A percentile compares a stretch with the other conserved stretches of the same genome.
Conservation (phyloP, 1,140 invertebrate genomes). For the Dendrolimus punctatus region DNA sequence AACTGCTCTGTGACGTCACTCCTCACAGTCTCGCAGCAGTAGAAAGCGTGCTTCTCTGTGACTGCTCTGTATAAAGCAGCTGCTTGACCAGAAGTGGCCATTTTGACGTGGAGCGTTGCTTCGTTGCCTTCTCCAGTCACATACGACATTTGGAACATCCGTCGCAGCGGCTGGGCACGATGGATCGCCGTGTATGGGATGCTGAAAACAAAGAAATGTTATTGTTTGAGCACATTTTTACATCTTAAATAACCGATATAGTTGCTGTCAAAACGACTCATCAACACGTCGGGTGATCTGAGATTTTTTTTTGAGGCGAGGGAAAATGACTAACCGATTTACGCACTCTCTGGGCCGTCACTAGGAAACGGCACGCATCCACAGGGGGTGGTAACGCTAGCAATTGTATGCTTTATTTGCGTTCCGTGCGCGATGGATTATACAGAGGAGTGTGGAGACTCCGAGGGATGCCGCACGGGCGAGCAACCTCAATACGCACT, state of each 20-base stretch:
- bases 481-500: no score
- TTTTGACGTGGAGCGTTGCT: slow-evolving; percentile 82
- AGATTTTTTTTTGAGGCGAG: no score
- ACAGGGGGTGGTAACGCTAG: no score
- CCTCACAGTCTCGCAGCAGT: slow-evolving; percentile 91
- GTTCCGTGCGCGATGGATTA: no score
- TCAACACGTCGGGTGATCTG: no score
- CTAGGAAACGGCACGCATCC: no score
- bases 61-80: slow-evolving; percentile 89
- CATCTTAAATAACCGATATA: neutral
- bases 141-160: slow-evolving; percentile 84
- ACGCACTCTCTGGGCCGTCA: no score
- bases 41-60: slow-evolving; percentile 93
- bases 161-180: slow-evolving; percentile 82
- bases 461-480: no score
- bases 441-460: no score
- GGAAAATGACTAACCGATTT: no score
- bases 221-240: neutral
- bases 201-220: slow-evolving; percentile 67
- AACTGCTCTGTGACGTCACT: slow-evolving; percentile 91
- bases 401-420: no score
- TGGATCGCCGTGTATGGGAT: slow-evolving; percentile 89
- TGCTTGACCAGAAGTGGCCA: slow-evolving; percentile 84
- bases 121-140: slow-evolving; percentile 80
- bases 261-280: no score